Conservation (phyloP, 1,140 invertebrate species). For the Drosophila tani region DNA sequence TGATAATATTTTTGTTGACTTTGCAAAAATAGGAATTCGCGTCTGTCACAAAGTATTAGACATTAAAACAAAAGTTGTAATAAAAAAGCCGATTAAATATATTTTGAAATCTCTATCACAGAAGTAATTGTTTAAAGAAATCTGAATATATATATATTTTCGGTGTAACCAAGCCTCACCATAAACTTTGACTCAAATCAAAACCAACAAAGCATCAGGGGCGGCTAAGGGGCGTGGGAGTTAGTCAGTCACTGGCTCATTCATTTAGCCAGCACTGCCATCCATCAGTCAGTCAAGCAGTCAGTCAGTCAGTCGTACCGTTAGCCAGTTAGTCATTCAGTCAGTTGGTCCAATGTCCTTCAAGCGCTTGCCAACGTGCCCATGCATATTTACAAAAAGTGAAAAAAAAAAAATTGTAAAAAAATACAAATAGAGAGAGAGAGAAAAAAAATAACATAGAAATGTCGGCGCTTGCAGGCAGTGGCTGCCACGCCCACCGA, state of each 20-base stretch:
- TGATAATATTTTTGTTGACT: no score
- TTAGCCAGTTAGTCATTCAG: slow-evolving; percentile 34
- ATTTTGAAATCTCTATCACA: neutral
- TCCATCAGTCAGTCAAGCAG: slow-evolving; percentile 26
- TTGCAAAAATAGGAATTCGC: neutral
- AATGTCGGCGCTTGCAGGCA: slow-evolving; percentile 28
- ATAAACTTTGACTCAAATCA: slow-evolving; percentile 52
- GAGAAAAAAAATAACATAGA: slow-evolving; percentile 3
- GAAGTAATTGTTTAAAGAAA: no score
- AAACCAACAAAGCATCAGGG: slow-evolving; percentile 57
- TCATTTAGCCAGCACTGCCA: slow-evolving; percentile 31
- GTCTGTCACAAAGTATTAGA: no score
- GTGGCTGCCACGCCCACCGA: slow-evolving; percentile 30
- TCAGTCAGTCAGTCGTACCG: slow-evolving; percentile 5
- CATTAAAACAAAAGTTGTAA: neutral
- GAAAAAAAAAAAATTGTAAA: slow-evolving; percentile 3
- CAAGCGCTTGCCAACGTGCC: slow-evolving; percentile 64
- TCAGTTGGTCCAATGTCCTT: slow-evolving; percentile 60
- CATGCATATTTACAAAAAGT: slow-evolving; percentile 70
- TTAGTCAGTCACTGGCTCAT: slow-evolving; percentile 37
- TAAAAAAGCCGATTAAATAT: neutral
- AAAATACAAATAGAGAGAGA: slow-evolving; percentile 19
- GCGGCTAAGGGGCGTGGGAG: slow-evolving; percentile 19
- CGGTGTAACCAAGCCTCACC: slow-evolving; percentile 16
- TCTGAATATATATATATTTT: neutral